Conservation (phyloP, 2,113 vertebrate genomes). For the Zosterops lateralis region DNA sequence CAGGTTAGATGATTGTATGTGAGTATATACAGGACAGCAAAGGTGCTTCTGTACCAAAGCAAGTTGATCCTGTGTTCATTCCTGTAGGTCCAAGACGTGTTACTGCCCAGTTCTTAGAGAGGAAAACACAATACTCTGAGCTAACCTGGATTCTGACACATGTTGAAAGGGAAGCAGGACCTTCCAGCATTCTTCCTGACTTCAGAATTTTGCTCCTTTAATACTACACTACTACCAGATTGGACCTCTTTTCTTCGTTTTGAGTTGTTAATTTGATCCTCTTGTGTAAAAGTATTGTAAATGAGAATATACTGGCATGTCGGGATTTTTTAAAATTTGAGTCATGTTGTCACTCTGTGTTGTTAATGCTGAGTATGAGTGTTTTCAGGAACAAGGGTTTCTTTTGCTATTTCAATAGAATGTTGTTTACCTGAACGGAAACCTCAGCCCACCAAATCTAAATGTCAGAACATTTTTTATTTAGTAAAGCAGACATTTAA, state of each 20-base stretch:
- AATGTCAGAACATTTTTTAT: neutral
- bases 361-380: neutral
- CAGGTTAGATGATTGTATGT: neutral
- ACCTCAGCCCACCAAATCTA: neutral
- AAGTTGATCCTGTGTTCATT: neutral
- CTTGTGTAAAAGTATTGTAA: neutral
- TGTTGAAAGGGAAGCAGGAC: neutral
- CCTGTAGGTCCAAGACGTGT: neutral
- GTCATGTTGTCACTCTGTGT: neutral
- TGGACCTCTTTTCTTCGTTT: neutral
- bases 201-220: neutral
- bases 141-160: neutral
- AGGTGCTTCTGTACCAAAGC: neutral
- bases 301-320: neutral
- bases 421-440: neutral
- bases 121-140: neutral
- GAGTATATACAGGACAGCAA: neutral
- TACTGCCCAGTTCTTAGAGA: neutral
- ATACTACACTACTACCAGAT: neutral
- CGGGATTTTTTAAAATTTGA: neutral
- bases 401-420: neutral
- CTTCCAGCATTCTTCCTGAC: neutral
- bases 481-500: neutral
- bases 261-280: neutral
- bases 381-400: neutral